These are phyloP conservation scores for Mola mola DNA, from an alignment of 2,113 vertebrate species.

Conservation along the genomic window DNA sequence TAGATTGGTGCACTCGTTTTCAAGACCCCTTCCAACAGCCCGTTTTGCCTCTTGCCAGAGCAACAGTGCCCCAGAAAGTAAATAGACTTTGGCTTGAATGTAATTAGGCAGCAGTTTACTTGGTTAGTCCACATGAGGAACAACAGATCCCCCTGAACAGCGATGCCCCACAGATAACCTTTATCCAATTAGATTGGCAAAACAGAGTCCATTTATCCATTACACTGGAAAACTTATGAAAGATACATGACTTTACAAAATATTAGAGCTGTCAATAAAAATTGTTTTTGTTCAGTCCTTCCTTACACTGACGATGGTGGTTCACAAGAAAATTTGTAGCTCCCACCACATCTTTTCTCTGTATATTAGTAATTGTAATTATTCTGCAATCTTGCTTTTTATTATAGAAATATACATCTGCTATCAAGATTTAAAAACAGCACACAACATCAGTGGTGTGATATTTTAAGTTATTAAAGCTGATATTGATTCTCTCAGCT, in stretches of 20 bases:
- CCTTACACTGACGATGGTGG: too few species aligned
- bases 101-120: slow-evolving; percentile 77
- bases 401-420: too few species aligned
- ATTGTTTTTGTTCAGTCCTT: background rate
- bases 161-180: slow-evolving; percentile 77
- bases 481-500: background rate
- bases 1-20: slow-evolving; percentile 59
- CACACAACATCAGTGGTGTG: too few species aligned
- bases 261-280: background rate
- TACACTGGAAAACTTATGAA: slow-evolving; percentile 57
- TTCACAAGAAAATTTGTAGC: too few species aligned
- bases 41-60: slow-evolving; percentile 61
- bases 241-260: slow-evolving; percentile 41
- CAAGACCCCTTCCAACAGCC: slow-evolving; percentile 48
- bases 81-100: slow-evolving; percentile 74
- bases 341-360: background rate
- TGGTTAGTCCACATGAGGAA: slow-evolving; percentile 74
- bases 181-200: slow-evolving; percentile 76
- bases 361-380: too few species aligned
- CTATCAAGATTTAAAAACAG: background rate
- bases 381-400: too few species aligned
- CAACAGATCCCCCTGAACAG: slow-evolving; percentile 72
- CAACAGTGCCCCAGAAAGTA: slow-evolving; percentile 67
- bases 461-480: background rate
- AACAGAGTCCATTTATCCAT: slow-evolving; percentile 72